Evolutionary conservation across 2,888 invertebrate genomes (phyloP).

Genomic region (Diplolepis rosae): DNA sequence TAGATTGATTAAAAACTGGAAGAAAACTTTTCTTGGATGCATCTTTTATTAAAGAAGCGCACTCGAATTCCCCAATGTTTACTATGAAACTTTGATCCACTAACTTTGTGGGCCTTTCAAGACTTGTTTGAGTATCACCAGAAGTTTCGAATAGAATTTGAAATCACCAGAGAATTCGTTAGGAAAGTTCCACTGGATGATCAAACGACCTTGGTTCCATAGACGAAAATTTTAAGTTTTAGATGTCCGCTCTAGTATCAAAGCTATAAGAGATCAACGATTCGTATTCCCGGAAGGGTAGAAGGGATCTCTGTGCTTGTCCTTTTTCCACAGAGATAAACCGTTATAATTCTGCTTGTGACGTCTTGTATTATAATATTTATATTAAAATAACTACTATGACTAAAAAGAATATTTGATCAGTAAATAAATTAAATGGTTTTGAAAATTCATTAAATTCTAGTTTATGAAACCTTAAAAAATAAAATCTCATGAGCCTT

Average conservation of each 20-base stretch:
- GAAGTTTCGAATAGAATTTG: conserved; percentile 9
- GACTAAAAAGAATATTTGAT: no score
- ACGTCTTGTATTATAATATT: no score
- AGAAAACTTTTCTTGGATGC: not conserved
- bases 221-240: not conserved
- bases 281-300: not conserved
- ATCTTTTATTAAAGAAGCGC: not conserved
- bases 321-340: not conserved
- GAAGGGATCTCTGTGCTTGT: not conserved
- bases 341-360: no score
- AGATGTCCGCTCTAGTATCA: not conserved
- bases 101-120: not conserved
- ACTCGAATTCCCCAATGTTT: not conserved
- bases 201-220: conserved; percentile 18
- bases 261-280: conserved; percentile 2
- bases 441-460: no score
- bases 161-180: not conserved
- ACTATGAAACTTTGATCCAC: conserved; percentile 10
- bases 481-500: no score
- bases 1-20: not conserved
- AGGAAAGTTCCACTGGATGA: not conserved
- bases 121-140: not conserved
- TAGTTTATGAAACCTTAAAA: no score
- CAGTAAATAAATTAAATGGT: no score
- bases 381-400: no score